These are phyloP conservation scores for Mesoclemmys tuberculata DNA, from an alignment of 2,113 vertebrate species.

Conservation along the genomic window DNA sequence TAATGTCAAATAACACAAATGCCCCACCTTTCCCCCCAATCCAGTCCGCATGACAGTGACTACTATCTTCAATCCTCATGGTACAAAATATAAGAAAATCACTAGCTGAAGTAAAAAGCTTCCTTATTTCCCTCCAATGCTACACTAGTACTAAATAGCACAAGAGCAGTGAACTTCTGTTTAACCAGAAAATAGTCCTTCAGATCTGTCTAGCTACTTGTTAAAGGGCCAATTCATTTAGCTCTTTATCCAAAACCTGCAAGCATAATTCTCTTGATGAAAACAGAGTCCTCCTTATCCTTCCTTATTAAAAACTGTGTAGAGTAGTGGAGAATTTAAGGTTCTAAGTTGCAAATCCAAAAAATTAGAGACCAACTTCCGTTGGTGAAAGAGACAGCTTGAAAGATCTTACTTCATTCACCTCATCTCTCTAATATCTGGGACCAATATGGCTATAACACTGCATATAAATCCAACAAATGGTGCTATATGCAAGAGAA, in stretches of 20 bases:
- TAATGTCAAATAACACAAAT: too few relatives aligned
- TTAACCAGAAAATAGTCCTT: not conserved
- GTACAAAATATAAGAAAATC: not conserved
- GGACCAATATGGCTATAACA: not conserved
- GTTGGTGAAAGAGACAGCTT: not conserved
- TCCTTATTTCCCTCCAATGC: not conserved
- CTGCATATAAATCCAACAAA: not conserved
- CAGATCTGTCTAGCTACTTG: not conserved
- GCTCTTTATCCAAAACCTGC: not conserved
- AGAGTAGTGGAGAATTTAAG: not conserved
- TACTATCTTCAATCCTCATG: not conserved
- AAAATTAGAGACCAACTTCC: not conserved
- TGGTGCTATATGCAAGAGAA: fast-evolving
- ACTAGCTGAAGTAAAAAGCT: not conserved
- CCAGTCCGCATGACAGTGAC: too few relatives aligned
- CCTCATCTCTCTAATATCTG: not conserved
- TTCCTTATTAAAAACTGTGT: not conserved
- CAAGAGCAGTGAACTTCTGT: not conserved
- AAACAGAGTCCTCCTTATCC: not conserved
- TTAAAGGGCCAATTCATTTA: not conserved
- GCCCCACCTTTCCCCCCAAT: too few relatives aligned
- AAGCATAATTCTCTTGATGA: not conserved
- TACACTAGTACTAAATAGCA: not conserved
- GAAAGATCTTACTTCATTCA: not conserved
- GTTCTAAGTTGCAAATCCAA: not conserved